Percentiles rank a stretch among this genome's conserved stretches.
phyloP scores from a whole-genome alignment of 1,140 invertebrate species.

The Diorhabda carinulata region DNA sequence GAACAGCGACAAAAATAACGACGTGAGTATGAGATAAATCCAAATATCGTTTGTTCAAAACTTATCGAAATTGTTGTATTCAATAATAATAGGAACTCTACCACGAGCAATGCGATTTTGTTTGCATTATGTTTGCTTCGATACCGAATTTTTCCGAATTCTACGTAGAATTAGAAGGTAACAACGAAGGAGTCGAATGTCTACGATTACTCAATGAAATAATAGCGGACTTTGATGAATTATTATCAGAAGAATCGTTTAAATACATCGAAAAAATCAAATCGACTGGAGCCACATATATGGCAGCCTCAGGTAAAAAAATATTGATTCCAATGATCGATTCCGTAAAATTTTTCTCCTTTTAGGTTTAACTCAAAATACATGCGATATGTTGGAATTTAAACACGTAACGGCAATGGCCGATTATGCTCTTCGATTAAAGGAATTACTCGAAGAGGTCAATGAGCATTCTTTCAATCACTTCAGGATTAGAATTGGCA shows the following conservation, averaged over 20 bases:
- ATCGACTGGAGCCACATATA: slow-evolving; percentile 92
- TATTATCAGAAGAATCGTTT: slow-evolving; percentile 81
- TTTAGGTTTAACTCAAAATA: slow-evolving; percentile 70
- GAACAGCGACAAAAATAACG: slow-evolving; percentile 72
- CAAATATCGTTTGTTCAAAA: neutral
- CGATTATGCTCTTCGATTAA: slow-evolving; percentile 83
- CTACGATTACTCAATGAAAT: slow-evolving; percentile 93
- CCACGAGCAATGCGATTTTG: slow-evolving; percentile 90
- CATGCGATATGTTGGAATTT: slow-evolving; percentile 72
- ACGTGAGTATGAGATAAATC: slow-evolving; percentile 57
- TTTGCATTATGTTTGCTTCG: slow-evolving; percentile 93
- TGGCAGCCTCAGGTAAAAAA: slow-evolving; percentile 86
- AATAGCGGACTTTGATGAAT: slow-evolving; percentile 93
- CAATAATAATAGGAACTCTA: slow-evolving; percentile 76
- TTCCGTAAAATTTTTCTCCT: slow-evolving; percentile 20
- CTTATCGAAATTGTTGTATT: neutral
- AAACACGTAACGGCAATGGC: slow-evolving; percentile 85
- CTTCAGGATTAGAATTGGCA: slow-evolving; percentile 89
- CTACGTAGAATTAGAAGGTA: slow-evolving; percentile 91
- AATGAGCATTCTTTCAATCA: slow-evolving; percentile 97
- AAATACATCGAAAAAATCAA: slow-evolving; percentile 96
- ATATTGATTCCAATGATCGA: neutral
- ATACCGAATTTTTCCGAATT: slow-evolving; percentile 97
- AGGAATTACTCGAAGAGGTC: slow-evolving; percentile 82
- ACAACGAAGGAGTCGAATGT: slow-evolving; percentile 93